Conservation (phyloP, 2,888 invertebrate genomes). For the Monopis laevigella region DNA sequence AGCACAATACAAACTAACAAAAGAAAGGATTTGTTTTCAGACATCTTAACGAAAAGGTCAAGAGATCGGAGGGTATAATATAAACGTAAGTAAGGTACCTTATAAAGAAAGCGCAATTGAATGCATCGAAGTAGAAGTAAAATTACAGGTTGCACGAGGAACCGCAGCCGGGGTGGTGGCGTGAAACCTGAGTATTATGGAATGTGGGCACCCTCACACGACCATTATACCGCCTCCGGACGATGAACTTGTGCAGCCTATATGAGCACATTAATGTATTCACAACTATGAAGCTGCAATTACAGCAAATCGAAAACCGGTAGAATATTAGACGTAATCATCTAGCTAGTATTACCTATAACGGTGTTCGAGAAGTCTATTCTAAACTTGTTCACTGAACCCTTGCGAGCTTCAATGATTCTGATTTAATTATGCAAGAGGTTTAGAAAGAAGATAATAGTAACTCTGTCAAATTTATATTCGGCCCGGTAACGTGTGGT, state of each 20-base stretch:
- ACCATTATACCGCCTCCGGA: neutral
- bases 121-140: neutral
- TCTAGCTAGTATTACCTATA: neutral
- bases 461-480: neutral
- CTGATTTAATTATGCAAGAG: neutral
- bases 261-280: constrained; percentile 1
- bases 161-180: neutral
- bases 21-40: no score
- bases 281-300: neutral
- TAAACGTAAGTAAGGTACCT: neutral
- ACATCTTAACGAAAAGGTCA: no score
- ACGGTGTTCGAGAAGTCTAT: neutral
- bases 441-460: neutral
- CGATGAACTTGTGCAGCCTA: neutral
- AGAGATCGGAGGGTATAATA: no score
- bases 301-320: constrained; percentile 1
- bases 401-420: neutral
- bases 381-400: no score
- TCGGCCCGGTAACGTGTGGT: neutral
- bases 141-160: neutral
- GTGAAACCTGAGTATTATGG: neutral
- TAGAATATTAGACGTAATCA: neutral
- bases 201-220: neutral
- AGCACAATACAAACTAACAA: no score
- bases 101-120: neutral